phyloP scores from a whole-genome alignment of 2,888 invertebrate species.

The Lasius fuliginosus region DNA sequence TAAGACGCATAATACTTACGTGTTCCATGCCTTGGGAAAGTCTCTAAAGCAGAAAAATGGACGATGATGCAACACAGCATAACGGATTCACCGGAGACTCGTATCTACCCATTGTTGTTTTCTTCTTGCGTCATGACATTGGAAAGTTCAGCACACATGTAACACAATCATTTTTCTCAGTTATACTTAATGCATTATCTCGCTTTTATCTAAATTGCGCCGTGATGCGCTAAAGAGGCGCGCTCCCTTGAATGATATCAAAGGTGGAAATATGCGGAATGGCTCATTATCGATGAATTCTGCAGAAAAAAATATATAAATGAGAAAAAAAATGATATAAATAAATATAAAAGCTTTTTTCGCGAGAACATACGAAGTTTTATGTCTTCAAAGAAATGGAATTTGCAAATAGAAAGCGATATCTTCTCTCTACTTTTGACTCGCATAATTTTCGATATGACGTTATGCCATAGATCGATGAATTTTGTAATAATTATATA shows the following conservation, averaged over 20 bases:
- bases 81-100: slow-evolving; percentile 39
- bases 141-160: slow-evolving; percentile 25
- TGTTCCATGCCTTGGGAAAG: slow-evolving; percentile 10
- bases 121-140: slow-evolving; percentile 3
- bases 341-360: background rate
- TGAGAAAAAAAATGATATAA: background rate
- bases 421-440: background rate
- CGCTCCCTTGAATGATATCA: background rate
- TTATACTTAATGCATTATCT: slow-evolving; percentile 42
- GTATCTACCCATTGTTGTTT: slow-evolving; percentile 13
- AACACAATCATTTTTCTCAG: slow-evolving; percentile 19
- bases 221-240: background rate
- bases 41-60: slow-evolving; percentile 41
- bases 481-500: background rate
- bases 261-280: background rate
- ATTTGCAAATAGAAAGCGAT: background rate
- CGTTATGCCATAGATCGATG: background rate
- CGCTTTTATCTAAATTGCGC: slow-evolving; percentile 29
- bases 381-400: background rate
- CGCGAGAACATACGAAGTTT: background rate
- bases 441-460: background rate
- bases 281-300: background rate
- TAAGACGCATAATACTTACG: slow-evolving; percentile 20
- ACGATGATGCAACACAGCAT: slow-evolving; percentile 28
- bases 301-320: background rate